These are phyloP conservation scores for Emys orbicularis DNA, from an alignment of 2,797 vertebrate genomes.

Conservation along the genomic window DNA sequence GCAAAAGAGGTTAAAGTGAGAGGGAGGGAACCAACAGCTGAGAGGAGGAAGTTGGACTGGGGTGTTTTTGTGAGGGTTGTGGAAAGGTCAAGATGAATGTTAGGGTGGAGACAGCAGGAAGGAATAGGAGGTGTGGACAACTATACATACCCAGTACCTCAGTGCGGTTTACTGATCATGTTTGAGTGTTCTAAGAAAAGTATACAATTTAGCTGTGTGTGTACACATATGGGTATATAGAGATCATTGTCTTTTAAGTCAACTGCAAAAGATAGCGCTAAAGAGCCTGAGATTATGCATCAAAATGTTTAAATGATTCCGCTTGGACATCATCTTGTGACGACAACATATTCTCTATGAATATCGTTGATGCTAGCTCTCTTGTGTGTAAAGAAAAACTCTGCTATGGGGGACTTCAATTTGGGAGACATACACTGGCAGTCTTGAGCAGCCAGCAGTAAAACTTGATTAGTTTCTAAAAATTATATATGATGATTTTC, in stretches of 20 bases:
- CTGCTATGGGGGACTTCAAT: not conserved
- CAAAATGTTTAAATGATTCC: not conserved
- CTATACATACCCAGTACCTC: not conserved
- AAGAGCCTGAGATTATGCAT: not conserved
- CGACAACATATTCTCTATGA: not conserved
- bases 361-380: not conserved
- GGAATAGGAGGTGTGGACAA: not conserved
- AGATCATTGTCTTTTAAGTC: not conserved
- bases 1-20: not conserved
- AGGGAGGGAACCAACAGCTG: not conserved
- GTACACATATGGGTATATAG: not conserved
- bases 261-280: not conserved
- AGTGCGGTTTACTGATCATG: not conserved
- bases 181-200: not conserved
- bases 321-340: not conserved
- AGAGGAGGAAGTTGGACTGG: not conserved
- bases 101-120: not conserved
- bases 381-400: not conserved
- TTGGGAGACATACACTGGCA: not conserved
- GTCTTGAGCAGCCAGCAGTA: not conserved
- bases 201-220: not conserved
- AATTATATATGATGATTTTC: not conserved
- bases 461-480: not conserved
- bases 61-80: slow-evolving; percentile 45
- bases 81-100: not conserved